phyloP scores from a whole-genome alignment of 92 coral and sea anemone species.

The Heliopora coerulea region DNA sequence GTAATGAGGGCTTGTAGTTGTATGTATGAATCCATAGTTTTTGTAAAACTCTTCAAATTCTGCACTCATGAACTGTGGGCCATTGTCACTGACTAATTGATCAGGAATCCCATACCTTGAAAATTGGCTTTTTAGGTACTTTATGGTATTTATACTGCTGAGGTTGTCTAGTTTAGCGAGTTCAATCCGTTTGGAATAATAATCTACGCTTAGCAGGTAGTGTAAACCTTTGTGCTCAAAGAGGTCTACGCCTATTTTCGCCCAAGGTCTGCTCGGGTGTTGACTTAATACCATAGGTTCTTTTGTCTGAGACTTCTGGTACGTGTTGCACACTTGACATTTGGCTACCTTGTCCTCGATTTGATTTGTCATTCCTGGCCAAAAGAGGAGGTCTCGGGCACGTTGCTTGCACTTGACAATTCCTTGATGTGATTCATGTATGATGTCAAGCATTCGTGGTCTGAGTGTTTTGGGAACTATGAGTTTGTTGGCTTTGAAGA shows the following conservation, averaged over 20 bases:
- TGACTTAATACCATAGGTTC: constrained; percentile 42
- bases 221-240: constrained; percentile 33
- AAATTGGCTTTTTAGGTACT: constrained; percentile 39
- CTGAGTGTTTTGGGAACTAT: too few relatives aligned
- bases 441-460: constrained; percentile 28
- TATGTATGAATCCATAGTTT: constrained; percentile 28
- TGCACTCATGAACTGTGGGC: constrained; percentile 33
- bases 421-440: constrained; percentile 32
- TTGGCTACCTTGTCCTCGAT: constrained; percentile 39
- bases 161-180: constrained; percentile 40
- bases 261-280: constrained; percentile 48
- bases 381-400: constrained; percentile 40
- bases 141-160: constrained; percentile 44
- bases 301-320: constrained; percentile 37
- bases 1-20: constrained; percentile 12
- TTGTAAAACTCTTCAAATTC: background rate
- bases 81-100: constrained; percentile 27
- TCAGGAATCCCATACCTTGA: constrained; percentile 36
- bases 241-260: constrained; percentile 45
- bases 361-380: constrained; percentile 41
- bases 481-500: too few relatives aligned
- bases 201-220: constrained; percentile 35
- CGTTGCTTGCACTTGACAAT: constrained; percentile 56
- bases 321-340: constrained; percentile 28
- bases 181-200: constrained; percentile 49